phyloP scores from a whole-genome alignment of 2,113 vertebrate species.

The Eulemur macaco region DNA sequence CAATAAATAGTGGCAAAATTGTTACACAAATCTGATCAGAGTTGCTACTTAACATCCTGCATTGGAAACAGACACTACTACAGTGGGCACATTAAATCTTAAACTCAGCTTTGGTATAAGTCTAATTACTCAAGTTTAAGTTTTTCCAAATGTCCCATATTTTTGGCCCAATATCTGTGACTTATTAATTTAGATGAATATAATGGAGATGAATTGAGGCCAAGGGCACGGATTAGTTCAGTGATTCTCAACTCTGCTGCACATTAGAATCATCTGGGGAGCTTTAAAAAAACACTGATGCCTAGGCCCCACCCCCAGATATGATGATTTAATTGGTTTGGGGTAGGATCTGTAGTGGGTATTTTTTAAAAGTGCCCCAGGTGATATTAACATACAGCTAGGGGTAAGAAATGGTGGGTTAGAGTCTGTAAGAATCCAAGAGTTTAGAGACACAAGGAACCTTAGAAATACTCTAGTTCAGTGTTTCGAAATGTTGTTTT shows the following conservation, averaged over 20 bases:
- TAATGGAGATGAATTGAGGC: not conserved
- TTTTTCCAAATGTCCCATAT: not conserved
- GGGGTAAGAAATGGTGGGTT: not conserved
- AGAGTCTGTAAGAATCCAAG: not conserved
- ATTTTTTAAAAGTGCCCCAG: not conserved
- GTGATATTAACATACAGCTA: not conserved
- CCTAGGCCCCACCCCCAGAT: not conserved
- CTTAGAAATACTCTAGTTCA: not conserved
- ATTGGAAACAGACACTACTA: not conserved
- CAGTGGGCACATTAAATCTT: not conserved
- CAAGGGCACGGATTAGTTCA: not conserved
- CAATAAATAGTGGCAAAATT: not conserved
- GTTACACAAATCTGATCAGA: not conserved
- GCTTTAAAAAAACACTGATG: not conserved
- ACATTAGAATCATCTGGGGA: not conserved
- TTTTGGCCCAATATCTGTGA: not conserved
- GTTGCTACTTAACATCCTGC: not conserved
- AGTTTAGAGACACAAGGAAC: not conserved
- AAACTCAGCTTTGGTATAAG: not conserved
- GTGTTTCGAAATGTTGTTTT: not conserved
- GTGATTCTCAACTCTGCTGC: not conserved
- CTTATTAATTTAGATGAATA: not conserved
- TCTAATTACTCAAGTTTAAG: not conserved
- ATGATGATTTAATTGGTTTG: not conserved
- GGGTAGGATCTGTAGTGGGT: not conserved